These are phyloP conservation scores for Laticauda colubrina DNA, from an alignment of 2,113 vertebrate species.

Conservation along the genomic window DNA sequence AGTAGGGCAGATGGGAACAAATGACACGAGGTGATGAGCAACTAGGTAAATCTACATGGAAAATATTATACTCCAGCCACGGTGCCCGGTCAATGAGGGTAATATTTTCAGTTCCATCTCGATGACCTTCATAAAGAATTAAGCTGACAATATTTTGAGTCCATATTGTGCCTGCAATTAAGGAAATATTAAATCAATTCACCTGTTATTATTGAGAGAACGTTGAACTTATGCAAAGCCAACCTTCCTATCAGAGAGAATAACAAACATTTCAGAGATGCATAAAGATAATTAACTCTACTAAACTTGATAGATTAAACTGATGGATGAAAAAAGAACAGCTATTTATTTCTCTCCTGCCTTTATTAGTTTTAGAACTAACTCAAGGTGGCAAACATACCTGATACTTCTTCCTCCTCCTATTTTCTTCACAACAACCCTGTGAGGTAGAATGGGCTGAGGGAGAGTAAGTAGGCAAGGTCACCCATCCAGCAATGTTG, in stretches of 20 bases:
- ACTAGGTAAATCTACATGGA: accelerated
- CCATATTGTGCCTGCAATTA: not conserved
- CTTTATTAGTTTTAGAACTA: not conserved
- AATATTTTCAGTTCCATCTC: not conserved
- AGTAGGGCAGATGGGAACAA: constrained; percentile 55
- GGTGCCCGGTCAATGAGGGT: not conserved
- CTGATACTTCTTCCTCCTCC: not conserved
- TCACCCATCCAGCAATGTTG: not conserved
- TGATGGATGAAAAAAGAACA: not conserved
- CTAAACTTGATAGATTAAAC: not conserved
- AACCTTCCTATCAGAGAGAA: not conserved
- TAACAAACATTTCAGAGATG: not conserved
- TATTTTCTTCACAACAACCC: not conserved
- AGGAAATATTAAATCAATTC: not conserved
- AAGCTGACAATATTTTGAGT: not conserved
- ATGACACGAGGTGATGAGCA: constrained; percentile 54
- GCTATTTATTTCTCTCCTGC: not conserved
- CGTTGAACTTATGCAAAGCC: not conserved
- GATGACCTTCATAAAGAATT: not conserved
- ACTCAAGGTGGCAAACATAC: not conserved
- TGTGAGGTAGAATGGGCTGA: not conserved
- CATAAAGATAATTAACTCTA: not conserved
- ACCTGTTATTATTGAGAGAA: not conserved
- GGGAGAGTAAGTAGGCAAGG: not conserved
- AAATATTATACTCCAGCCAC: constrained; percentile 12